Conservation (phyloP, 2,113 vertebrate species). For the Poicephalus meyeri region DNA sequence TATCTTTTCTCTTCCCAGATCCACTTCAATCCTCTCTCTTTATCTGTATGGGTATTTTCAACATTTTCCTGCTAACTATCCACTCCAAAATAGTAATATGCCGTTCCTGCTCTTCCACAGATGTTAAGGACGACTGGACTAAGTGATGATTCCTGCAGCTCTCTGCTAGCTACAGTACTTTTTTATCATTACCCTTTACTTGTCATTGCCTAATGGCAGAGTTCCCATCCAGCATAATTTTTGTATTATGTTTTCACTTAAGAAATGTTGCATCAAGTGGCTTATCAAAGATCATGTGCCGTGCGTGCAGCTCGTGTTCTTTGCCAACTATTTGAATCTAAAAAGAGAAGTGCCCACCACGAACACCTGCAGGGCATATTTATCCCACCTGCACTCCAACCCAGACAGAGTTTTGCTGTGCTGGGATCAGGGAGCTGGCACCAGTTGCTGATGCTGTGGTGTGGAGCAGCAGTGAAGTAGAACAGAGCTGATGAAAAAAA, state of each 20-base stretch:
- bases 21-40: neutral
- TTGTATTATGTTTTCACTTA: neutral
- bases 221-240: neutral
- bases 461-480: slow-evolving; percentile 14
- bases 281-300: neutral
- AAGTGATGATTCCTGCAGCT: neutral
- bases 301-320: neutral
- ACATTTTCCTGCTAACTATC: neutral
- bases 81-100: neutral
- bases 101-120: neutral
- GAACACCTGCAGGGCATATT: neutral
- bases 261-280: neutral
- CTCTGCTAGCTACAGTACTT: neutral
- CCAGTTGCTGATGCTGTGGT: neutral
- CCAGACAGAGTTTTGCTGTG: neutral
- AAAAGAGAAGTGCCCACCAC: neutral
- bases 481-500: neutral
- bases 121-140: slow-evolving; percentile 10
- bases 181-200: neutral
- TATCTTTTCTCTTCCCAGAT: neutral
- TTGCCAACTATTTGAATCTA: neutral
- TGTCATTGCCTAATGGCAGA: neutral
- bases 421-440: neutral
- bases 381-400: neutral
- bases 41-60: neutral